Evolutionary conservation across 2,888 invertebrate genomes (phyloP), one percentile per base, ranked within the genome.

Genomic region (Stenotaenia linearis): DNA sequence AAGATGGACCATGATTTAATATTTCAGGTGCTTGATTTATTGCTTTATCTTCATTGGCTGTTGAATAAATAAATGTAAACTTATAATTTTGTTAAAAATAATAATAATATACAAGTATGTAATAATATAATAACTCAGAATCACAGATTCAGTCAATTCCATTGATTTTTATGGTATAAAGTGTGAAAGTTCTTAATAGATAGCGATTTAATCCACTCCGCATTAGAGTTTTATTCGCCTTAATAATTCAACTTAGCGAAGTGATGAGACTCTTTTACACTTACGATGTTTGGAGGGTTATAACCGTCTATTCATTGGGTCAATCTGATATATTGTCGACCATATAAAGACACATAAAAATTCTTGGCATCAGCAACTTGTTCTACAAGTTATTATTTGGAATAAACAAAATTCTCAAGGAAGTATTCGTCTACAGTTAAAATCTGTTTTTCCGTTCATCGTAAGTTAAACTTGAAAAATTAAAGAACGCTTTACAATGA

Each of bases 1-100:
- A 81, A 18, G 37, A 75, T 30, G 81, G 81, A 5, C 81, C 81
- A 50, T 79, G 69, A 21, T 37, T 30, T 1, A 30, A 15, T 25
- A 61, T 61, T 61, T 23, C 61, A 25, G 61, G 61, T 25, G 61
- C 61, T 61, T 4, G 15, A 25, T 23, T 61, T 61, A 25, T 25
- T 23, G 25, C 9, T 61, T 61, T 61, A 4, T 61, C 61, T 25
- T 61, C 61, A 12, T 61, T 23, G 9, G 61, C 61, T 61, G 15
- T 45, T 40, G 9, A 40, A 40, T 6, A 35, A 6, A 35, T 35
- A 35, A 35, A 35, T 35, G 35, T 35, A 35, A 35, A n/a, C n/a
- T n/a, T n/a, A 32, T 32, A 32, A 32, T 6, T 32, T 32, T 32
- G 9, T 9, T 6, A 32, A 32, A 32, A 32, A 32, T 32, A 32